phyloP scores from a whole-genome alignment of 2,888 invertebrate species.

The Agrochola lychnidis region DNA sequence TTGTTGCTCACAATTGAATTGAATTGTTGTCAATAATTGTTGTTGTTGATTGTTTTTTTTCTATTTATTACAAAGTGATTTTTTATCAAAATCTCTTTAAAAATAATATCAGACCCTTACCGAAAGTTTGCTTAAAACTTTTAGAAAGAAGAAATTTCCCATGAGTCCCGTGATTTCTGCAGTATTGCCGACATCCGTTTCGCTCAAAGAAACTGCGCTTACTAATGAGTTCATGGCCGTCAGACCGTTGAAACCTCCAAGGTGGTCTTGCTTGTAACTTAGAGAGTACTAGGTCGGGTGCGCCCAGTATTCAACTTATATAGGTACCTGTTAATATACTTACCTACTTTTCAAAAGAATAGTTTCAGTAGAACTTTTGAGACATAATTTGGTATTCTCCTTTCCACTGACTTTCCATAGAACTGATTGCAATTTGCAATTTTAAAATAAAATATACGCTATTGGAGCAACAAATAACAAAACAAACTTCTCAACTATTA shows the following conservation, averaged over 20 bases:
- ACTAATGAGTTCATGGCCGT: slow-evolving; percentile 2
- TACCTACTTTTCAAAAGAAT: neutral
- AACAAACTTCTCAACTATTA: neutral
- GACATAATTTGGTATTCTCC: neutral
- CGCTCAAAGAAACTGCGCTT: slow-evolving; percentile 25
- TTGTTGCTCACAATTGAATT: too few relatives aligned
- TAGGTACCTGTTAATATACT: too few relatives aligned
- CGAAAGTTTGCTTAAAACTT: neutral
- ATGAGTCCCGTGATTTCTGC: slow-evolving; percentile 11
- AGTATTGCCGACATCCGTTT: slow-evolving; percentile 16
- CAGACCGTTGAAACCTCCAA: neutral
- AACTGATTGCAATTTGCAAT: too few relatives aligned
- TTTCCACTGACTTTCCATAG: neutral
- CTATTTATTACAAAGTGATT: neutral
- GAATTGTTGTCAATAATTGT: too few relatives aligned
- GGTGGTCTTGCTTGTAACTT: neutral
- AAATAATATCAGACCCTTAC: neutral
- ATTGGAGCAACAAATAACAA: too few relatives aligned
- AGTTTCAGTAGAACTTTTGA: neutral
- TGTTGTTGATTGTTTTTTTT: neutral
- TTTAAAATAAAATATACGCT: too few relatives aligned
- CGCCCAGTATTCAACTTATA: neutral
- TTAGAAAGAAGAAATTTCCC: neutral
- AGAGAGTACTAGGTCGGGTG: too few relatives aligned
- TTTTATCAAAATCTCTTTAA: neutral